A percentile compares a stretch with the other conserved stretches of the same genome.
These are phyloP conservation scores for Sussaba pulchella DNA, from an alignment of 2,888 invertebrate species.

Conservation along the genomic window DNA sequence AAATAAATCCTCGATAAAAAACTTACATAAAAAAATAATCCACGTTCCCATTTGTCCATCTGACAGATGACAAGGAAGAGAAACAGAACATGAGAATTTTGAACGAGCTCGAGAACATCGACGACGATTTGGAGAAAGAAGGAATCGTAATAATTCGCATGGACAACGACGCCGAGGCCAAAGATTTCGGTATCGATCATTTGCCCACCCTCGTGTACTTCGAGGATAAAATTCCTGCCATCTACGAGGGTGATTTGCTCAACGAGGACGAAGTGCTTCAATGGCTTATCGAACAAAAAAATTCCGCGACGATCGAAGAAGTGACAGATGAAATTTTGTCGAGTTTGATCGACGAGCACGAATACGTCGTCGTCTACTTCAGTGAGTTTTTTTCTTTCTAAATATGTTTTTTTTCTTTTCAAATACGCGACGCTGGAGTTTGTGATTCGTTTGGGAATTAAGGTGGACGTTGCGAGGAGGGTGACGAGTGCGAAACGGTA, in stretches of 20 bases:
- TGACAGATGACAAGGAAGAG: conserved; percentile 95
- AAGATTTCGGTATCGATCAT: conserved; percentile 95
- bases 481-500: conserved; percentile 94
- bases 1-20: no score
- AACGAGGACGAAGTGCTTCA: conserved; percentile 96
- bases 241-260: conserved; percentile 96
- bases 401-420: not conserved
- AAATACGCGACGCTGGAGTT: no score
- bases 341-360: conserved; percentile 94
- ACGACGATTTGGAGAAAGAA: conserved; percentile 95
- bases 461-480: conserved; percentile 94
- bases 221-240: conserved; percentile 95
- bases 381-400: conserved; percentile 84
- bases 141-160: conserved; percentile 96
- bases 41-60: no score
- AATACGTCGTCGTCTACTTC: conserved; percentile 97
- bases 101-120: conserved; percentile 96
- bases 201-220: conserved; percentile 95
- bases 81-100: conserved; percentile 94
- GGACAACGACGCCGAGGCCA: conserved; percentile 95
- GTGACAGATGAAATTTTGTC: conserved; percentile 96
- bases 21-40: no score
- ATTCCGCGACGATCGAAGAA: conserved; percentile 96
- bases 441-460: no score
- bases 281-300: conserved; percentile 95